Percentiles rank a stretch among this genome's conserved stretches.
Evolutionary conservation across 2,113 vertebrate genomes (phyloP).

Genomic region (Excalfactoria chinensis): DNA sequence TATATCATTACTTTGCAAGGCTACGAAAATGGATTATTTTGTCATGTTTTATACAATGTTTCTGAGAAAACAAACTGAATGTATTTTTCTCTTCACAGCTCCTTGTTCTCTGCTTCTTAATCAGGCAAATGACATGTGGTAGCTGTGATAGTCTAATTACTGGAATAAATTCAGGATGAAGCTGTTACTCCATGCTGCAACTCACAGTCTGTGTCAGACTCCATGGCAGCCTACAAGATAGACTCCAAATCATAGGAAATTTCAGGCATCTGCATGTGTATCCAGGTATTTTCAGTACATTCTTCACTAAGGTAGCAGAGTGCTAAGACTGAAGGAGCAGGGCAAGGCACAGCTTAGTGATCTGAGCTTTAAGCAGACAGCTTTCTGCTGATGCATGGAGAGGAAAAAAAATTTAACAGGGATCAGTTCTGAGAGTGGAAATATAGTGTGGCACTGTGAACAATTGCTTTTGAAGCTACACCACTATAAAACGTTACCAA

Average conservation of each 20-base stretch:
- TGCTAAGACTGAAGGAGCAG: background rate
- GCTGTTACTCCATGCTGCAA: background rate
- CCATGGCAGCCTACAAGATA: background rate
- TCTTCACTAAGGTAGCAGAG: background rate
- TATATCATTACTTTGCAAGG: background rate
- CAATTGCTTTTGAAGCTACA: background rate
- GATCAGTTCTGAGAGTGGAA: background rate
- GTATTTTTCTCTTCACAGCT: slow-evolving; percentile 4
- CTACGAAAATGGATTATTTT: background rate
- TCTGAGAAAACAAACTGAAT: slow-evolving; percentile 12
- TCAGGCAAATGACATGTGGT: slow-evolving; percentile 23
- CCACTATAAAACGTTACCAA: background rate
- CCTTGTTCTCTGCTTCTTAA: slow-evolving; percentile 19
- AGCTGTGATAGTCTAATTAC: slow-evolving; percentile 44
- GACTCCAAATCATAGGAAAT: background rate
- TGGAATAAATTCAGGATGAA: slow-evolving; percentile 43
- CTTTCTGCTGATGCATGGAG: background rate
- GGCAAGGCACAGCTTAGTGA: background rate
- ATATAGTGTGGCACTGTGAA: background rate
- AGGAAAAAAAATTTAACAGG: background rate
- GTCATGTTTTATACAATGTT: background rate
- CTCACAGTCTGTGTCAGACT: slow-evolving; percentile 2
- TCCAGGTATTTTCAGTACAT: background rate
- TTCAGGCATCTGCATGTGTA: background rate
- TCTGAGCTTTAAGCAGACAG: background rate